These are phyloP conservation scores for Eptesicus fuscus DNA, from an alignment of 2,113 vertebrate species.

Conservation along the genomic window DNA sequence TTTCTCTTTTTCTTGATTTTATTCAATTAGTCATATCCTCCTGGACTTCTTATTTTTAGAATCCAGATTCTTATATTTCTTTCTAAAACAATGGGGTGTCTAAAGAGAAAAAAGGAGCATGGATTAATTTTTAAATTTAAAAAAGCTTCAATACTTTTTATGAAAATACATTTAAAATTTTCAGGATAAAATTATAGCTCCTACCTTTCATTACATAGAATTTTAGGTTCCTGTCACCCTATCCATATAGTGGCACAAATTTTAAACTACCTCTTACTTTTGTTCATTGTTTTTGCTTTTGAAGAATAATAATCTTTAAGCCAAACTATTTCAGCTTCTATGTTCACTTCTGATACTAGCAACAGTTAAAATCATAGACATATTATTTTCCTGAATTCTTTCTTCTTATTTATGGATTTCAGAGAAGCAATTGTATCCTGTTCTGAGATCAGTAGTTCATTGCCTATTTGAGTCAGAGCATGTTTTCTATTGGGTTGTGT, in stretches of 20 bases:
- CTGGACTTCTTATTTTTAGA: neutral
- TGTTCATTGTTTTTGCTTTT: neutral
- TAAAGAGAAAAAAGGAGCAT: neutral
- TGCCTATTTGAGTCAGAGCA: neutral
- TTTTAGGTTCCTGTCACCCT: neutral
- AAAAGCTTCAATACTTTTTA: neutral
- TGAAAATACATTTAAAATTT: neutral
- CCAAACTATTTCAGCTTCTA: neutral
- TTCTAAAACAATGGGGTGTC: neutral
- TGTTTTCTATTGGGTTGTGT: no score
- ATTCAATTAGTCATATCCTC: neutral
- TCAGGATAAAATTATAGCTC: neutral
- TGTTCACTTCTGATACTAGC: neutral
- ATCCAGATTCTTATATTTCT: neutral
- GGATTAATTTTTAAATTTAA: neutral
- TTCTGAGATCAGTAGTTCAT: neutral
- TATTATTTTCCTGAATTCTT: neutral
- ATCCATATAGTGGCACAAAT: neutral
- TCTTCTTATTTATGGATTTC: neutral
- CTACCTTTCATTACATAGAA: neutral
- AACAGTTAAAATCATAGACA: neutral
- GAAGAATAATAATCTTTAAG: neutral
- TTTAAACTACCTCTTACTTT: neutral
- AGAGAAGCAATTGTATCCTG: neutral
- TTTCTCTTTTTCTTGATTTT: slow-evolving; percentile 18